Base-by-base conservation (phyloP, 1,140 invertebrate genomes). In the Drosophila orosa region DNA sequence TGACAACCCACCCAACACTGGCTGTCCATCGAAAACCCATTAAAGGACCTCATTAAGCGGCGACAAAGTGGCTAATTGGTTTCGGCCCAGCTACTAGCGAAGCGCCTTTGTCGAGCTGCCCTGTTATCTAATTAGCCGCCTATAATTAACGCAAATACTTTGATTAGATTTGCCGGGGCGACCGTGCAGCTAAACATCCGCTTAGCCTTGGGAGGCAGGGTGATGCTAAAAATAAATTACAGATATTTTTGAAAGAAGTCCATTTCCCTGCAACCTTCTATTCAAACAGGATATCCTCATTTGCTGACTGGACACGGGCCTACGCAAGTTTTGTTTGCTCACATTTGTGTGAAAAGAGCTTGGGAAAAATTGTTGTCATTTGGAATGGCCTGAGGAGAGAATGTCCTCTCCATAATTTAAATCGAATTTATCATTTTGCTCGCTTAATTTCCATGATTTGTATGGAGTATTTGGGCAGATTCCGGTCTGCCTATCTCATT, bases 1-100 rank as follows among this genome's bases (percentile, higher is more conserved):
- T 29, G 17, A 29, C 17, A 25, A 17, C 6, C 27, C 31, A 52
- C 19, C 29, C 44, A 10, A 6, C 54, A 31, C 7, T 6, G 44
- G 19, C 25, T 52, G 61, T 35, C 72, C 60, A 74, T 74, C 72
- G 72, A 74, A 65, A 56, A 54, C 29, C 71, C 71, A 74, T 74
- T 74, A 63, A 35, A 63, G 42, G 29, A 37, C 5, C 58, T 61
- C 50, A 56, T 74, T 73, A 74, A 55, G 35, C 37, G 72, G 71
- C 59, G 71, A 65, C 72, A 74, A 74, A 75, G 25, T 63, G 72
- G 71, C 52, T 74, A 74, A 74, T 74, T 74, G 72, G 50, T 62
- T 52, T 74, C 22, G 19, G 37, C 29, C 71, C 65, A 15, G n/a
- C 37, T 22, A 31, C 37, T 19, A 48, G 47, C 1, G 15, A 33